Base-by-base conservation (phyloP, 2,888 invertebrate species). In the Ectemnius lituratus region DNA sequence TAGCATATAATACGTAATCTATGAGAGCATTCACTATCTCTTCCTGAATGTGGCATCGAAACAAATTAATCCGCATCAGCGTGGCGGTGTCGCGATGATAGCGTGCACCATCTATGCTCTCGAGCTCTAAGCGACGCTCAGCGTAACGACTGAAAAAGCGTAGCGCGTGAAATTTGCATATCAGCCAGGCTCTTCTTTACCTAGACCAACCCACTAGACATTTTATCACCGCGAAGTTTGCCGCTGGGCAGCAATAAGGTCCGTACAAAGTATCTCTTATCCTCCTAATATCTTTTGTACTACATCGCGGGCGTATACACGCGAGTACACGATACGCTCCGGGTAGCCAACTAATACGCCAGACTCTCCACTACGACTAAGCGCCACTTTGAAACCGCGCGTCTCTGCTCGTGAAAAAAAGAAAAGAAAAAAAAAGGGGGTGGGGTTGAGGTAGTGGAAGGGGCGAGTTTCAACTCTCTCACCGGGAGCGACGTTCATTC, bases 81-180 rank as follows among this genome's bases (percentile, higher is more conserved):
- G 52, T 16, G 52, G 8, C 8, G 37, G 52, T 2, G 16, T 52
- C 52, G n/a, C 14, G 14, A 16, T 37, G 37, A 37, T 37, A 11
- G 37, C 8, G 37, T 37, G 37, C 37, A 37, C 37, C 37, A 37
- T 37, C 37, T 37, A 37, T 8, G 37, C 37, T 37, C 37, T 37
- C 37, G 37, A 11, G 8, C 37, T 37, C 37, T 58, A 61, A 67
- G 56, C 65, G 62, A 75, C 37, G 58, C 20, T 20, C 57, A 37
- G 11, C 11, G 49, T 16, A 58, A 61, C 28, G 59, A 18, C 52
- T 45, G 27, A 67, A 60, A 70, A 67, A 74, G 67, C 49, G 47
- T 70, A 65, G 60, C 70, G 59, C 37, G 65, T 57, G 13, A 6
- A 57, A 75, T 76, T 76, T 75, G 68, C 76, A 71, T 76, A 75